Percentiles rank a stretch among this genome's conserved stretches.
Conservation (phyloP, 2,797 vertebrate genomes). For the Rhinogobio ventralis region DNA sequence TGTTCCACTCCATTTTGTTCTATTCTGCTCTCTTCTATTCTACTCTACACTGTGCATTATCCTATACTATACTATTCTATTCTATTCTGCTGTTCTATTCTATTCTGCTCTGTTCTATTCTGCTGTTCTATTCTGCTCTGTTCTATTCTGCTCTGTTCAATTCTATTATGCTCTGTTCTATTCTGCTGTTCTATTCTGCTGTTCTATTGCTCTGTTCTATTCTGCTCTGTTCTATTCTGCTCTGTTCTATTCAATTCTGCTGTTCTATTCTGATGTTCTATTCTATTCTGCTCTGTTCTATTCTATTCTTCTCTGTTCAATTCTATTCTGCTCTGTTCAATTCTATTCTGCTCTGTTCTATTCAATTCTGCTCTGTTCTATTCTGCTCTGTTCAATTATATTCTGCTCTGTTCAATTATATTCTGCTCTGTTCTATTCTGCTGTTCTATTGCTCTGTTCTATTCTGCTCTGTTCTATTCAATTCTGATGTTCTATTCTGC, state of each 20-base stretch:
- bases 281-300: rapidly evolving
- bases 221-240: too few relatives aligned
- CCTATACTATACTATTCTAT: rapidly evolving
- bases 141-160: rapidly evolving
- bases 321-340: rapidly evolving
- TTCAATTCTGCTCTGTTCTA: too few relatives aligned
- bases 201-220: rapidly evolving
- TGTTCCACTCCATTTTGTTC: not conserved
- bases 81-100: too few relatives aligned
- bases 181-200: rapidly evolving
- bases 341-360: too few relatives aligned
- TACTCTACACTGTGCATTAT: rapidly evolving
- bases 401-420: rapidly evolving
- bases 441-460: not conserved
- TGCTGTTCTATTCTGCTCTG: rapidly evolving
- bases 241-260: rapidly evolving
- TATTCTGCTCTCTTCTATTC: not conserved
- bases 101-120: rapidly evolving
- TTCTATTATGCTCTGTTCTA: rapidly evolving
- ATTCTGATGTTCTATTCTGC: rapidly evolving
- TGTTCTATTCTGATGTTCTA: too few relatives aligned
- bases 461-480: rapidly evolving
- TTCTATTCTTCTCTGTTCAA: rapidly evolving
- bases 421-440: rapidly evolving
- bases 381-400: rapidly evolving